These are phyloP conservation scores for Scaptodrosophila latifasciaeformis DNA, from an alignment of 2,888 invertebrate species.

Conservation along the genomic window DNA sequence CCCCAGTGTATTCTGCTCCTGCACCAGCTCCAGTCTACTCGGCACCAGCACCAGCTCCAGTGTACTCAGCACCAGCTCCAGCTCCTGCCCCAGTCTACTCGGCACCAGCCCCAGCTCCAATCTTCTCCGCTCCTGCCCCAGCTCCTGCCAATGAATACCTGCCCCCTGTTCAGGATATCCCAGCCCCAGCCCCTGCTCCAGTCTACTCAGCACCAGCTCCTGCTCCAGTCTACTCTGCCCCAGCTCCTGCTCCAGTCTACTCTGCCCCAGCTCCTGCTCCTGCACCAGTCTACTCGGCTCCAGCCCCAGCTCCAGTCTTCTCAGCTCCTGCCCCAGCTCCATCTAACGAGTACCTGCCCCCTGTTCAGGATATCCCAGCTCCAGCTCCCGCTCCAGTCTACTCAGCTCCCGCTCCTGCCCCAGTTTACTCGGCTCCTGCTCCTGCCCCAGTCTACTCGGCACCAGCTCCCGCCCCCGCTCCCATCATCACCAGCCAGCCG, in stretches of 20 bases:
- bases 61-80: neutral
- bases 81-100: slow-evolving; percentile 11
- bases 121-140: slow-evolving; percentile 10
- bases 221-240: slow-evolving; percentile 6
- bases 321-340: slow-evolving; percentile 24
- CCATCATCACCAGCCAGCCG: slow-evolving; percentile 7
- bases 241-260: slow-evolving; percentile 18
- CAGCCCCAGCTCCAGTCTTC: slow-evolving; percentile 18
- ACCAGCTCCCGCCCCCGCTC: slow-evolving; percentile 10
- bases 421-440: slow-evolving; percentile 11
- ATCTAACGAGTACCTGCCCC: slow-evolving; percentile 21
- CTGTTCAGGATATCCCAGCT: slow-evolving; percentile 22
- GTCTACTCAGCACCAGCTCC: slow-evolving; percentile 13
- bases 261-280: slow-evolving; percentile 15
- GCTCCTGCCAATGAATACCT: slow-evolving; percentile 23
- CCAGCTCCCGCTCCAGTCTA: slow-evolving; percentile 29
- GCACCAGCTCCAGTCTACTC: slow-evolving; percentile 7
- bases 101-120: slow-evolving; percentile 29
- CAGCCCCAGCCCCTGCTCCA: slow-evolving; percentile 19
- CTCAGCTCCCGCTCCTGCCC: slow-evolving; percentile 28
- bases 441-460: slow-evolving; percentile 10
- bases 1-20: too few relatives aligned
- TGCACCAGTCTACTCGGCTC: slow-evolving; percentile 15
- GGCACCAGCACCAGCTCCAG: slow-evolving; percentile 5
- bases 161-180: slow-evolving; percentile 32